Conservation (phyloP, 2,888 invertebrate species). For the Conistra vaccinii region DNA sequence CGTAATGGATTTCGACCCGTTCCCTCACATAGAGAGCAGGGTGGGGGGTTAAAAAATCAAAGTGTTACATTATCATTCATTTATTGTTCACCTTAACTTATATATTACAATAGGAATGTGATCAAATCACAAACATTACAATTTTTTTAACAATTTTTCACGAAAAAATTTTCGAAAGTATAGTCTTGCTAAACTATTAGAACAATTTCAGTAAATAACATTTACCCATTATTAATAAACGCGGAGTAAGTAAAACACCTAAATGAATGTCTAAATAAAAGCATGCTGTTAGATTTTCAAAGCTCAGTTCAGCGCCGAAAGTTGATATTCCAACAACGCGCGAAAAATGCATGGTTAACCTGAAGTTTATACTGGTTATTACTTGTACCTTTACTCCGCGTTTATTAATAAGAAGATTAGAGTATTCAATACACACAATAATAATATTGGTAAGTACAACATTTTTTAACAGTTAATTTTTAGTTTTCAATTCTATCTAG, state of each 20-base stretch:
- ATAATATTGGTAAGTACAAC: not conserved
- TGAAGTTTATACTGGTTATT: not conserved
- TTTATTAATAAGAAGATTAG: not conserved
- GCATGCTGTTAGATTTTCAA: not conserved
- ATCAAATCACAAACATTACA: conserved; percentile 43
- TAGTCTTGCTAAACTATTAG: not conserved
- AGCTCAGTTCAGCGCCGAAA: not conserved
- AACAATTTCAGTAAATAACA: conserved; percentile 4
- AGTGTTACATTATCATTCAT: conserved; percentile 19
- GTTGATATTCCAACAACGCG: too few relatives aligned
- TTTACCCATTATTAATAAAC: not conserved
- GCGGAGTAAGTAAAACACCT: not conserved
- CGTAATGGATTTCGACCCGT: too few relatives aligned
- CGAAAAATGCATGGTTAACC: too few relatives aligned
- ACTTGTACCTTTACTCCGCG: not conserved
- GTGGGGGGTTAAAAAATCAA: not conserved
- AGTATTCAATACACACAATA: conserved; percentile 24
- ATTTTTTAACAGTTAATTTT: too few relatives aligned
- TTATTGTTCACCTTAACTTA: conserved; percentile 39
- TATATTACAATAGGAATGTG: conserved; percentile 54
- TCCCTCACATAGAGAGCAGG: too few relatives aligned
- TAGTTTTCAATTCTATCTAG: too few relatives aligned
- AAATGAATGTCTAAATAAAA: not conserved
- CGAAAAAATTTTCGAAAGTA: not conserved
- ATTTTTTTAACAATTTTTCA: conserved; percentile 9